phyloP scores from a whole-genome alignment of 2,797 vertebrate genomes.

The Arremon aurantiirostris region DNA sequence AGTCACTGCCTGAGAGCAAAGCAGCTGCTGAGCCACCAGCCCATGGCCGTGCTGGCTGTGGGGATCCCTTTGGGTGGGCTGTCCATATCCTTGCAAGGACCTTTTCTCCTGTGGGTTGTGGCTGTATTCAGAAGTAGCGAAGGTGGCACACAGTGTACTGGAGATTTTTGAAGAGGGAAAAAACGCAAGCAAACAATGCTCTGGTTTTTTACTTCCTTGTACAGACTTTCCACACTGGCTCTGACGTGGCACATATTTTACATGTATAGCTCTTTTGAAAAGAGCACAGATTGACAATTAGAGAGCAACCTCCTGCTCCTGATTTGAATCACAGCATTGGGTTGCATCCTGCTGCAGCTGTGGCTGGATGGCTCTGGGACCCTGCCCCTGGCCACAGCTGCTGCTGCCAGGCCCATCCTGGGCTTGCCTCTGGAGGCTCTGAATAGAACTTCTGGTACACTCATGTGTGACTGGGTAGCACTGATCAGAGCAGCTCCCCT shows the following conservation, averaged over 20 bases:
- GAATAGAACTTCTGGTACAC: not conserved
- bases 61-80: not conserved
- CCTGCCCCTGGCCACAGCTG: not conserved
- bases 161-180: not conserved
- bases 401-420: not conserved
- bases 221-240: not conserved
- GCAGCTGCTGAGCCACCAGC: not conserved
- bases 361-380: not conserved
- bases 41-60: not conserved
- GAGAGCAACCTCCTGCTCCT: not conserved
- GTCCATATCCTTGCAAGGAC: not conserved
- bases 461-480: not conserved
- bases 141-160: accelerated
- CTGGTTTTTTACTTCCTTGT: not conserved
- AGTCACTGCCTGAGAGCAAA: not conserved
- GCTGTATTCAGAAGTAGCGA: not conserved
- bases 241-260: not conserved
- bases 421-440: accelerated
- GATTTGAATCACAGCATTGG: not conserved
- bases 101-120: not conserved
- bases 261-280: not conserved
- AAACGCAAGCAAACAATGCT: not conserved
- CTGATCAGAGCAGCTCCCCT: not conserved
- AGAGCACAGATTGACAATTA: not conserved
- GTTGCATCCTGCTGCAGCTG: accelerated